A percentile compares a stretch with the other conserved stretches of the same genome.
Conservation (phyloP, 2,888 invertebrate genomes). For the Xanthia togata region DNA sequence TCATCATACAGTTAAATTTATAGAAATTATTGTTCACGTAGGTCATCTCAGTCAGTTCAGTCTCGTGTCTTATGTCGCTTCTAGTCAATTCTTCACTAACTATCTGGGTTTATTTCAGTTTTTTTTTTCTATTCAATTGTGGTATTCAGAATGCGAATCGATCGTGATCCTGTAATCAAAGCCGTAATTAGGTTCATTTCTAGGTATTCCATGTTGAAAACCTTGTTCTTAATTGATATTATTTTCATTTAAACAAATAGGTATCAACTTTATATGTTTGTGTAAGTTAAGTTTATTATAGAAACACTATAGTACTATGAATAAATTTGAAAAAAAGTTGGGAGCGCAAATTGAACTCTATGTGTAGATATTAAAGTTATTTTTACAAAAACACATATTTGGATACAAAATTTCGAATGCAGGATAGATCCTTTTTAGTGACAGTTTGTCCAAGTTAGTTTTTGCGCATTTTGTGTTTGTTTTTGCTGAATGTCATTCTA, state of each 20-base stretch:
- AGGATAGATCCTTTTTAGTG: neutral
- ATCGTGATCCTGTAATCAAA: neutral
- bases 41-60: too few relatives aligned
- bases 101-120: too few relatives aligned
- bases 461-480: too few relatives aligned
- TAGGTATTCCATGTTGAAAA: neutral
- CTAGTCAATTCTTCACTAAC: constrained; percentile 1
- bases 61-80: neutral
- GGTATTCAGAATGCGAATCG: neutral
- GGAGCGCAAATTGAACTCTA: neutral
- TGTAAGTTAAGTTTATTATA: neutral
- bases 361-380: too few relatives aligned
- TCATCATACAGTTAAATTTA: neutral
- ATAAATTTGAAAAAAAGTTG: neutral
- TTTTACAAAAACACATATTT: neutral
- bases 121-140: neutral
- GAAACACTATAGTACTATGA: neutral
- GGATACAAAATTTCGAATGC: neutral
- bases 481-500: neutral
- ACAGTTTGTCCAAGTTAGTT: neutral
- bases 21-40: neutral
- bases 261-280: neutral
- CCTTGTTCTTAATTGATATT: neutral
- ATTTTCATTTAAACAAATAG: neutral
- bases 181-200: neutral